These are phyloP conservation scores for Megaleporinus macrocephalus DNA, from an alignment of 2,113 vertebrate genomes.

Conservation along the genomic window DNA sequence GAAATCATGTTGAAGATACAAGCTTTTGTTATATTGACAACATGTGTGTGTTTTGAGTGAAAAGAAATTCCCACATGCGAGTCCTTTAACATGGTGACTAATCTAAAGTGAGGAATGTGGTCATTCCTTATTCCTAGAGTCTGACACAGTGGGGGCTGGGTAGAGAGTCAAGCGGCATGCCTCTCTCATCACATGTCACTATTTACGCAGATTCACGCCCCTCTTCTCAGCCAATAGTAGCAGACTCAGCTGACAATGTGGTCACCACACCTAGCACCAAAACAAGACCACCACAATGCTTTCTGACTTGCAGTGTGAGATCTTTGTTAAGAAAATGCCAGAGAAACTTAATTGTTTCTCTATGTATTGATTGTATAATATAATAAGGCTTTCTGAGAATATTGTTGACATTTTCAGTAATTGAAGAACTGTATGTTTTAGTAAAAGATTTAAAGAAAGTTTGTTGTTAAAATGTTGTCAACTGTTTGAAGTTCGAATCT, in stretches of 20 bases:
- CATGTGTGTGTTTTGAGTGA: background rate
- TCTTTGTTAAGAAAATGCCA: background rate
- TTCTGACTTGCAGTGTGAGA: slow-evolving; percentile 27
- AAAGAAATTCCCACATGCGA: slow-evolving; percentile 56
- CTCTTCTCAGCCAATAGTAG: slow-evolving; percentile 70
- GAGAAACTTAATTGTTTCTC: background rate
- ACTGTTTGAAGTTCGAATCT: no score
- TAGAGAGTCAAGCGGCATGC: slow-evolving; percentile 46
- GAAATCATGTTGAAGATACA: no score
- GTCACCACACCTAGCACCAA: slow-evolving; percentile 35
- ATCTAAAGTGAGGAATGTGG: slow-evolving; percentile 67
- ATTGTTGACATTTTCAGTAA: no score
- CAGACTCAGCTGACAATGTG: slow-evolving; percentile 51
- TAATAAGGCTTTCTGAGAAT: no score
- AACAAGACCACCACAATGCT: slow-evolving; percentile 51
- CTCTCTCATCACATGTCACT: slow-evolving; percentile 65
- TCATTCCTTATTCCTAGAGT: slow-evolving; percentile 38
- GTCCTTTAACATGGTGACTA: slow-evolving; percentile 61
- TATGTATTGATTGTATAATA: background rate
- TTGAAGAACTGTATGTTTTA: no score
- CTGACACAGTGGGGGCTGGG: slow-evolving; percentile 54
- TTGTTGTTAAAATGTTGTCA: no score
- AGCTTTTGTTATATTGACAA: background rate
- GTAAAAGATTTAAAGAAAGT: no score
- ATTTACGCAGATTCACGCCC: slow-evolving; percentile 68